phyloP scores from a whole-genome alignment of 1,140 invertebrate genomes.

The Drosophila bocqueti region DNA sequence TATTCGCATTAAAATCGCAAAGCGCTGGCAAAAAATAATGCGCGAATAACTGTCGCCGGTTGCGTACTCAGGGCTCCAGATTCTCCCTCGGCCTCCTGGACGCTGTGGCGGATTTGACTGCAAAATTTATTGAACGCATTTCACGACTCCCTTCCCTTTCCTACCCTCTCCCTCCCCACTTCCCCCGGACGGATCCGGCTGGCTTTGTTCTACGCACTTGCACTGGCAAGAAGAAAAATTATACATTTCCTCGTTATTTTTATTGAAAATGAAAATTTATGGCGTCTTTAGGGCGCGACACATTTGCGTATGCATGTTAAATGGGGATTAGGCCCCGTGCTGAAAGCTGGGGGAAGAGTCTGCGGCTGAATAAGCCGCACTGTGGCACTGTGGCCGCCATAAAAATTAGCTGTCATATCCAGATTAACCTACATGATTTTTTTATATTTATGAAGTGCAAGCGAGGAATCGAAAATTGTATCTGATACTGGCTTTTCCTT shows the following conservation, averaged over 20 bases:
- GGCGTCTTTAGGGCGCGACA: conserved; percentile 77
- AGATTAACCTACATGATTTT: conserved; percentile 53
- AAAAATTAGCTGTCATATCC: conserved; percentile 68
- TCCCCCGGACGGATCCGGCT: neutral
- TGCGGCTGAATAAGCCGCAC: neutral
- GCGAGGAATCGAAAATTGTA: neutral
- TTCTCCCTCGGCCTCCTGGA: conserved; percentile 19
- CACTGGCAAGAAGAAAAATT: conserved; percentile 34
- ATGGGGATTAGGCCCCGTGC: conserved; percentile 65
- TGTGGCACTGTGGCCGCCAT: conserved; percentile 28
- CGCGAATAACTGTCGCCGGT: conserved; percentile 43
- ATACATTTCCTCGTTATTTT: conserved; percentile 64
- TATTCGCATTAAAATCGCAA: conserved; percentile 61
- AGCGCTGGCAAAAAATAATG: conserved; percentile 35
- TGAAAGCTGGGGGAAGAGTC: conserved; percentile 22
- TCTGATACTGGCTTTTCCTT: neutral
- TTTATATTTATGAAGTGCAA: conserved; percentile 24
- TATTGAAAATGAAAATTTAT: conserved; percentile 83
- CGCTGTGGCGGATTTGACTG: conserved; percentile 59
- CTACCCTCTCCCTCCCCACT: neutral
- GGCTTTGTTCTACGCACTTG: conserved; percentile 66
- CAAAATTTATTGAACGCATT: conserved; percentile 77
- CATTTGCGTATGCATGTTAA: conserved; percentile 78
- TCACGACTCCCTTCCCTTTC: conserved; percentile 15
- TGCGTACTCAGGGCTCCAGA: conserved; percentile 7